phyloP scores from a whole-genome alignment of 2,113 vertebrate genomes.

The Cochlearius cochlearius region DNA sequence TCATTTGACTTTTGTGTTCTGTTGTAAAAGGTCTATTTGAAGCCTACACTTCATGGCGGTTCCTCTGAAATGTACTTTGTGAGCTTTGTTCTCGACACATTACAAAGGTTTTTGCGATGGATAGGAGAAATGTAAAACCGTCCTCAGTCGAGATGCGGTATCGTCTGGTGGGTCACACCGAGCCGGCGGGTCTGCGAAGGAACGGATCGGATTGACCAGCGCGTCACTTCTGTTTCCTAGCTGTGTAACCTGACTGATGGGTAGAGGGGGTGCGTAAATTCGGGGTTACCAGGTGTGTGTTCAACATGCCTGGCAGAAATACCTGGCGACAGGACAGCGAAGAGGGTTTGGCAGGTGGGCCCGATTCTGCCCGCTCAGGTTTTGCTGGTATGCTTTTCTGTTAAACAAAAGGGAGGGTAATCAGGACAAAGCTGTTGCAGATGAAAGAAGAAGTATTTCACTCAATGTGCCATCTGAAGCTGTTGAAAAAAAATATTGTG shows the following conservation, averaged over 20 bases:
- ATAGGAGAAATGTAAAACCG: background rate
- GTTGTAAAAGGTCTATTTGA: slow-evolving; percentile 19
- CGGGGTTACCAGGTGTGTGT: background rate
- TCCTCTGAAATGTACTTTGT: slow-evolving; percentile 43
- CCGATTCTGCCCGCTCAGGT: background rate
- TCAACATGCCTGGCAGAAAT: background rate
- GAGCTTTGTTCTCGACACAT: background rate
- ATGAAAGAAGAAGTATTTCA: background rate
- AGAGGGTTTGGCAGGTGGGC: background rate
- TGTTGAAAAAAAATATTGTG: slow-evolving; percentile 19
- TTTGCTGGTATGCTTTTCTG: background rate
- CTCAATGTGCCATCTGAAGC: slow-evolving; percentile 15
- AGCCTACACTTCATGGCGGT: slow-evolving; percentile 28
- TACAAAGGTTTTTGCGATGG: background rate
- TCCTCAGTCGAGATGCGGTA: background rate
- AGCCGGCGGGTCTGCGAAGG: background rate
- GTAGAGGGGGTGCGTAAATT: background rate
- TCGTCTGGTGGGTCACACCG: background rate
- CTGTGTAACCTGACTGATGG: background rate
- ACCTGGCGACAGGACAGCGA: background rate
- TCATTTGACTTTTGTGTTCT: slow-evolving; percentile 28
- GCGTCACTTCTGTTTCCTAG: accelerated
- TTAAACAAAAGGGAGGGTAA: background rate
- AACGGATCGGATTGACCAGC: background rate
- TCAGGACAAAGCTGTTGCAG: background rate